Percentiles rank a stretch among this genome's conserved stretches.
phyloP scores from a whole-genome alignment of 2,113 vertebrate species.

The Chamaetylas fuelleborni region DNA sequence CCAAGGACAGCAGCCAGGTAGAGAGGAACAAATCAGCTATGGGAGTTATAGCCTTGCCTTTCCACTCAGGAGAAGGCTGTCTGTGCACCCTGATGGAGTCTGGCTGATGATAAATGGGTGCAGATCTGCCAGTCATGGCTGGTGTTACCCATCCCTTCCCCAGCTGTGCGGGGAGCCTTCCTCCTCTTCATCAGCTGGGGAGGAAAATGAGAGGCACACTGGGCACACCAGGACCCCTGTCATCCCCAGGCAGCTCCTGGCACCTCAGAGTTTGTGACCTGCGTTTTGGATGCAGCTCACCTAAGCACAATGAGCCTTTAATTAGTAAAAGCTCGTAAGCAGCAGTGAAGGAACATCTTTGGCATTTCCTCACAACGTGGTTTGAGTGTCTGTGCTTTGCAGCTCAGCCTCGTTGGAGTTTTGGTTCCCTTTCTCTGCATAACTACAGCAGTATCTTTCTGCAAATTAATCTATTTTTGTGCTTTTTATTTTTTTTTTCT shows the following conservation, averaged over 20 bases:
- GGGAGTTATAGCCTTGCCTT: conserved; percentile 45
- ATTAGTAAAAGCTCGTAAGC: background rate
- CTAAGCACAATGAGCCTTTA: background rate
- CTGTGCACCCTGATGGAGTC: background rate
- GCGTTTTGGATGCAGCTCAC: background rate
- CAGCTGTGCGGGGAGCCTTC: background rate
- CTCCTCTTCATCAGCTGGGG: background rate
- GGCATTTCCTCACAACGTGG: background rate
- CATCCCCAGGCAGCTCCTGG: background rate
- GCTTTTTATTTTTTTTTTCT: background rate
- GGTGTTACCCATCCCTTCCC: background rate
- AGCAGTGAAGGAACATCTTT: background rate
- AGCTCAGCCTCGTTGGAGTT: background rate
- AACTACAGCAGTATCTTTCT: background rate
- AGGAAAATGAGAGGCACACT: background rate
- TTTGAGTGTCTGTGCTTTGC: background rate
- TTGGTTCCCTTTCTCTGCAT: background rate
- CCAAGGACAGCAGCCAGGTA: background rate
- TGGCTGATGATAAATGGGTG: background rate
- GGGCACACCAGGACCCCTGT: background rate
- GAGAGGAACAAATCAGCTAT: background rate
- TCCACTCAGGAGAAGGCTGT: conserved; percentile 13
- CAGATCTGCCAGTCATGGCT: background rate
- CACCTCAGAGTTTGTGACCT: background rate
- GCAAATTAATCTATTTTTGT: background rate